These are phyloP conservation scores for Alauda arvensis DNA, from an alignment of 2,797 vertebrate species.

Conservation along the genomic window DNA sequence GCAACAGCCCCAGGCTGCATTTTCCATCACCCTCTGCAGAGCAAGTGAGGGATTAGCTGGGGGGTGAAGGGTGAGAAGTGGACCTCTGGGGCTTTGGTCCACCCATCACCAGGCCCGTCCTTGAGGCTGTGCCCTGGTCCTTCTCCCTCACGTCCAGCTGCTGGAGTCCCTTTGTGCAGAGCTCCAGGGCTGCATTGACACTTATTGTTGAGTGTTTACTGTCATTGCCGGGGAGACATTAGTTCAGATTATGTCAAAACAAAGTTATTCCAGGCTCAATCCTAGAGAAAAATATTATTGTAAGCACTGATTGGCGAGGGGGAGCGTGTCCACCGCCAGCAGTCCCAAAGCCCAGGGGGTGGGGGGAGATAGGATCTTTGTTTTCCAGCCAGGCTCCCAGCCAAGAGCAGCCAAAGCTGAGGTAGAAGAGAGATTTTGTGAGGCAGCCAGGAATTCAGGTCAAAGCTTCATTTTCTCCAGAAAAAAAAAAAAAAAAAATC, in stretches of 20 bases:
- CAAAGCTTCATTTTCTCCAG: slow-evolving; percentile 38
- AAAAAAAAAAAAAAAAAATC: neutral
- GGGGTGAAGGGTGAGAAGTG: neutral
- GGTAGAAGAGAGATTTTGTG: slow-evolving; percentile 50
- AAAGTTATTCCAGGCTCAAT: slow-evolving; percentile 58
- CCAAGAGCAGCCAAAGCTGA: slow-evolving; percentile 55
- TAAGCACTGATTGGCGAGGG: slow-evolving; percentile 57
- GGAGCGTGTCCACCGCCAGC: slow-evolving; percentile 28
- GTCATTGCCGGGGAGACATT: slow-evolving; percentile 63
- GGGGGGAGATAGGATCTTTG: slow-evolving; percentile 43
- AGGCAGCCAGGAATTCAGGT: slow-evolving; percentile 53
- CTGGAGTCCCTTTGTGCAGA: slow-evolving; percentile 39
- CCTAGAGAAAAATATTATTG: slow-evolving; percentile 53
- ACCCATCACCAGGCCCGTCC: neutral
- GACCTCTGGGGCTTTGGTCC: neutral
- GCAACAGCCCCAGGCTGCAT: neutral
- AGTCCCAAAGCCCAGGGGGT: slow-evolving; percentile 42
- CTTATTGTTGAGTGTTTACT: slow-evolving; percentile 63
- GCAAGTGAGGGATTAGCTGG: neutral
- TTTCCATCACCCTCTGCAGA: neutral
- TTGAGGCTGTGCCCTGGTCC: neutral
- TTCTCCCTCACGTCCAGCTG: neutral
- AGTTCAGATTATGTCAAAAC: slow-evolving; percentile 61
- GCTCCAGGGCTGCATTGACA: neutral
- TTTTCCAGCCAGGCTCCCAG: slow-evolving; percentile 48